Conservation (phyloP, 2,113 vertebrate species). For the Podarcis cretensis region DNA sequence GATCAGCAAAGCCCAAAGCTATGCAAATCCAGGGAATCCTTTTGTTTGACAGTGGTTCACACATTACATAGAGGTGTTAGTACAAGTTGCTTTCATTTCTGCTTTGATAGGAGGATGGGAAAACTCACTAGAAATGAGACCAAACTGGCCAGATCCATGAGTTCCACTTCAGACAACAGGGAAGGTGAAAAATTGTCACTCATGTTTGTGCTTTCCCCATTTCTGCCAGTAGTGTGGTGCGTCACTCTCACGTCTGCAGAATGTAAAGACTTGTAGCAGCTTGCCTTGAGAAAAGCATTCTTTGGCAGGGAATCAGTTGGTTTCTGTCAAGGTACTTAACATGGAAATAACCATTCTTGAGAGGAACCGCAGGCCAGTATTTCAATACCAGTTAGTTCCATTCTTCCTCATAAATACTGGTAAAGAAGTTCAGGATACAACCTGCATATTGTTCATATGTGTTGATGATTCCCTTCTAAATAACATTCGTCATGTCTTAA, state of each 20-base stretch:
- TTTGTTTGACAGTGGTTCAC: too few relatives aligned
- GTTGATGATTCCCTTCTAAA: neutral
- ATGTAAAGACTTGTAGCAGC: too few relatives aligned
- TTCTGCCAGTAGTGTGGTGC: too few relatives aligned
- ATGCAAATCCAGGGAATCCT: too few relatives aligned
- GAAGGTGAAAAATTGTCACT: neutral
- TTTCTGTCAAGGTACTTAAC: neutral
- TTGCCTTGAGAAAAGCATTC: too few relatives aligned
- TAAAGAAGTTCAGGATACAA: neutral
- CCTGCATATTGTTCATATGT: neutral
- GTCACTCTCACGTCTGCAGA: too few relatives aligned
- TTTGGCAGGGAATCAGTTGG: neutral
- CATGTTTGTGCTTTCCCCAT: neutral
- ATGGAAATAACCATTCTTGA: neutral
- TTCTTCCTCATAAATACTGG: neutral
- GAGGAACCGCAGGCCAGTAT: neutral
- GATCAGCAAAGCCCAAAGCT: neutral
- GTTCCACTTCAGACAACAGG: neutral
- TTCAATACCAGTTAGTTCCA: neutral
- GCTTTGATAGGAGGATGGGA: neutral
- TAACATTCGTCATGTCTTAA: neutral
- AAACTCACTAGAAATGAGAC: neutral
- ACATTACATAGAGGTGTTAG: neutral
- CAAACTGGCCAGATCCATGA: neutral
- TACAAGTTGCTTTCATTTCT: neutral